Conservation (phyloP, 2,888 invertebrate genomes). For the Teleogryllus oceanicus region DNA sequence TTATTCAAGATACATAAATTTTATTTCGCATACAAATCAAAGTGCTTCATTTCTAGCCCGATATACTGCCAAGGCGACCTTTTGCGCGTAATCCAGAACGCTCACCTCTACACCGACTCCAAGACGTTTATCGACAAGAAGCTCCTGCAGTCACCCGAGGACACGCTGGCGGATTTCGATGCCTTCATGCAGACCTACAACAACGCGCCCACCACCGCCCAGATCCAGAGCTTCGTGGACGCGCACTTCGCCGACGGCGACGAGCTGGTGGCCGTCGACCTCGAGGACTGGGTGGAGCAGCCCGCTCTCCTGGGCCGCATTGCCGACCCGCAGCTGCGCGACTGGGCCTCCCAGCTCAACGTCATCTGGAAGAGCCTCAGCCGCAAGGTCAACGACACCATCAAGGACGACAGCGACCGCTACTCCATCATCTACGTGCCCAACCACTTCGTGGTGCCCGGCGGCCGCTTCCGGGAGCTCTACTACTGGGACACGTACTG, state of each 20-base stretch:
- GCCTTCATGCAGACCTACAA: slow-evolving; percentile 58
- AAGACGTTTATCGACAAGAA: no score
- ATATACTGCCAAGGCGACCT: slow-evolving; percentile 80
- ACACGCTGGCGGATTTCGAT: no score
- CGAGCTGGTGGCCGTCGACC: no score
- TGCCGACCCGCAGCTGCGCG: slow-evolving; percentile 46
- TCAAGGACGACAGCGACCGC: slow-evolving; percentile 61
- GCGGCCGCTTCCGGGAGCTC: slow-evolving; percentile 68
- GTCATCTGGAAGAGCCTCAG: slow-evolving; percentile 71
- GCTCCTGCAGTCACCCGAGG: no score
- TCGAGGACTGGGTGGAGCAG: no score
- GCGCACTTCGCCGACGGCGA: no score
- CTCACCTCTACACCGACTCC: no score
- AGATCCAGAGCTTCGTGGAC: no score
- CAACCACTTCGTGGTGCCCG: slow-evolving; percentile 82
- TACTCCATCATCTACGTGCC: slow-evolving; percentile 87
- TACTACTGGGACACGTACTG: slow-evolving; percentile 90
- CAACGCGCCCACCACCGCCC: slow-evolving; percentile 30
- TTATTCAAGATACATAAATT: no score
- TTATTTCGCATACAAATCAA: no score
- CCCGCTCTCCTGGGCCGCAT: no score
- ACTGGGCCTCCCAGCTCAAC: slow-evolving; percentile 65
- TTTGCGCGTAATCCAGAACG: not conserved
- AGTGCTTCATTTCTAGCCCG: slow-evolving; percentile 54
- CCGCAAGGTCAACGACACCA: slow-evolving; percentile 70